Evolutionary conservation across 2,888 invertebrate genomes (phyloP), one percentile per base, ranked within the genome.

Genomic region (Mayetiola destructor): DNA sequence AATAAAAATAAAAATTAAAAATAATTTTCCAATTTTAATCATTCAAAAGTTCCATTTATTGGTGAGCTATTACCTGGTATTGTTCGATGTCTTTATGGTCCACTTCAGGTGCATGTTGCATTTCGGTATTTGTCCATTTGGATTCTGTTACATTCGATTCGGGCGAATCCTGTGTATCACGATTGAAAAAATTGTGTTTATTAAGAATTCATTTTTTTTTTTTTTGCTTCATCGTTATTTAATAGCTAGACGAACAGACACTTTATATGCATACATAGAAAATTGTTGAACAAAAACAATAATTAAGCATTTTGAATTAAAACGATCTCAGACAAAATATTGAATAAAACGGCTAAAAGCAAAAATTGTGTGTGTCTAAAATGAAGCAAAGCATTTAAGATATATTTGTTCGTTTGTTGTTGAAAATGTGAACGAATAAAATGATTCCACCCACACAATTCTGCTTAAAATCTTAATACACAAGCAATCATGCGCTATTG

Each of bases 51-150:
- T 5, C 14, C 14, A 16, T 12, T 21, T 20, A 20, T 21, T 20
- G 5, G 20, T 16, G 23, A 55, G 20, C 56, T 32, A 55, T 62
- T 64, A 85, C 84, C 70, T 86, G 85, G 68, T 85, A 87, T 67
- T 85, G 84, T 63, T 87, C 89, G 68, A 88, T 73, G 66, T 89
- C 89, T 74, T 84, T 83, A 64, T 81, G 84, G 67, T 91, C 90
- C 64, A 85, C 80, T 66, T 85, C 85, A 12, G 85, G 84, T 55
- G 84, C 84, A 62, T 80, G 77, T 65, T 82, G 77, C 10, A 81
- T 80, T 67, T 82, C 83, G 59, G 79, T 79, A 64, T 78, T 77
- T 63, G 82, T 73, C 84, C 84, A 84, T 69, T 82, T 82, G 63
- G 79, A 76, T 64, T 80, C 81, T 10, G 56, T 54, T 21, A 21